Conservation (phyloP, 2,113 vertebrate genomes). For the Oplegnathus fasciatus region DNA sequence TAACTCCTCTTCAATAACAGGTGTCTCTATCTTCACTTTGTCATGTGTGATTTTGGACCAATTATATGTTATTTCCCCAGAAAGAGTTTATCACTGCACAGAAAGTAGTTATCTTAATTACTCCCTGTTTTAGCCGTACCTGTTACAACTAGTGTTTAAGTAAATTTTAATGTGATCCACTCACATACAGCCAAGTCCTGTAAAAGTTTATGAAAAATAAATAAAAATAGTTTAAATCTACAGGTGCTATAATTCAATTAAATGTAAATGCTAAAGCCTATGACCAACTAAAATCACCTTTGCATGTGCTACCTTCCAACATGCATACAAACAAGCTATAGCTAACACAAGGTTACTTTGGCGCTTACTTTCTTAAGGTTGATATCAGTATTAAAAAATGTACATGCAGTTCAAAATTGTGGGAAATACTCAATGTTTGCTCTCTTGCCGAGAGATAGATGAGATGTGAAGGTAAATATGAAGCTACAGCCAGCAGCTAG, state of each 20-base stretch:
- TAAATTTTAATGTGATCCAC: not conserved
- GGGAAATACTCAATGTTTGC: not conserved
- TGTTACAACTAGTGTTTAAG: not conserved
- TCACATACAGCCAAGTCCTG: not conserved
- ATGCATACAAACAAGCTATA: not conserved
- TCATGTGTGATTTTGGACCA: not conserved
- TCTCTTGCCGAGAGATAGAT: not conserved
- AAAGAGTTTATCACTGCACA: not conserved
- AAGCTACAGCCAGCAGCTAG: not conserved
- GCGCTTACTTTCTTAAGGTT: not conserved
- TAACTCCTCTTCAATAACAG: not conserved
- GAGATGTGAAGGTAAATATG: no score
- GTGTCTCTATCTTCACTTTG: not conserved
- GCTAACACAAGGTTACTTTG: not conserved
- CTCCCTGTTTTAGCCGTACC: not conserved
- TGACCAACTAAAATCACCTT: not conserved
- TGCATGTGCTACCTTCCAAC: not conserved
- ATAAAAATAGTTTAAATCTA: not conserved
- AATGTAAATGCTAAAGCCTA: not conserved
- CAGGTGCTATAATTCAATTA: not conserved
- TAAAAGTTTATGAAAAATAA: not conserved
- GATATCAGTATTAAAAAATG: not conserved
- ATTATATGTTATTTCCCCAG: no score
- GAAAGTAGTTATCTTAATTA: no score
- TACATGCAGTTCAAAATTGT: not conserved